A percentile compares a stretch with the other conserved stretches of the same genome.
These are phyloP conservation scores for Laticauda laticaudata DNA, from an alignment of 2,113 vertebrate genomes.

Conservation along the genomic window DNA sequence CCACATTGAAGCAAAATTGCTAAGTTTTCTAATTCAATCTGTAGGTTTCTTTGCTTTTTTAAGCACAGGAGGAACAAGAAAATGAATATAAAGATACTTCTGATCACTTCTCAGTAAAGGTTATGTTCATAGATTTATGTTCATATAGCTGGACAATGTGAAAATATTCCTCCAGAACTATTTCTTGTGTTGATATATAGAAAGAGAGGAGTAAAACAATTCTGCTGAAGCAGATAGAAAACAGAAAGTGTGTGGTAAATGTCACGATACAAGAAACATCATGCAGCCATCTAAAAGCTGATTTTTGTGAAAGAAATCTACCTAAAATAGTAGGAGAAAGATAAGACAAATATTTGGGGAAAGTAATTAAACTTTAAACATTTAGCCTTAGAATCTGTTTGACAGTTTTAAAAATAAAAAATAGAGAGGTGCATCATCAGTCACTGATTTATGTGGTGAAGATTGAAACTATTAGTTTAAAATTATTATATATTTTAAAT, in stretches of 20 bases:
- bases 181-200: neutral
- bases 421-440: constrained; percentile 29
- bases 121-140: neutral
- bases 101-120: neutral
- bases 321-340: constrained; percentile 10
- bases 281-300: constrained; percentile 19
- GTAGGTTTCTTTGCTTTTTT: neutral
- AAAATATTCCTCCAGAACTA: neutral
- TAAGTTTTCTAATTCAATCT: neutral
- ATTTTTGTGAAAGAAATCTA: constrained; percentile 26
- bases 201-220: neutral
- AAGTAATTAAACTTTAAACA: constrained; percentile 56
- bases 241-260: neutral
- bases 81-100: neutral
- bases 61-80: neutral
- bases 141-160: neutral
- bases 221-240: neutral
- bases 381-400: constrained; percentile 38
- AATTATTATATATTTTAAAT: constrained; percentile 53
- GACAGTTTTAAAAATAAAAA: constrained; percentile 3
- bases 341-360: constrained; percentile 42
- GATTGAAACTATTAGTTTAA: constrained; percentile 52
- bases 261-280: constrained; percentile 17
- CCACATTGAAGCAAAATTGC: neutral
- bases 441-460: constrained; percentile 40